Percentiles rank a stretch among this genome's conserved stretches.
Evolutionary conservation across 2,113 vertebrate species (phyloP).

Genomic region (Lates calcarifer): DNA sequence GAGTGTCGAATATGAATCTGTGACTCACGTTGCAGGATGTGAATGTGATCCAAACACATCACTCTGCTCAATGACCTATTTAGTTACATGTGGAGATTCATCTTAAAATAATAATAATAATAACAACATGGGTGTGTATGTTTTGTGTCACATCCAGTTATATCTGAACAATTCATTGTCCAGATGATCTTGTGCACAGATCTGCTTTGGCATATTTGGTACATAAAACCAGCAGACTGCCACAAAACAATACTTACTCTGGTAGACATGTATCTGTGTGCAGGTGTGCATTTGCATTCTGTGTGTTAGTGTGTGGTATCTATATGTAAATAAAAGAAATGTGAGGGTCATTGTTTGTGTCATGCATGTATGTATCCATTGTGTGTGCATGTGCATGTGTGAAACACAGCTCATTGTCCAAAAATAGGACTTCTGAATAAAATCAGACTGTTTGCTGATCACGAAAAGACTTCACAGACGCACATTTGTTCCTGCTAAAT

Average conservation of each 20-base stretch:
- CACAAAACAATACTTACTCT: not conserved
- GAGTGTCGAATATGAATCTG: constrained; percentile 12
- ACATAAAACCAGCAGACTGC: not conserved
- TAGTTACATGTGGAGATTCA: constrained; percentile 20
- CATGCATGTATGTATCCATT: not conserved
- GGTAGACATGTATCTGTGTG: not conserved
- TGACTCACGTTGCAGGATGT: constrained; percentile 52
- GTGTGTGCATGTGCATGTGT: not conserved
- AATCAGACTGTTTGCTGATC: constrained; percentile 15
- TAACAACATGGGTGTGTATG: constrained; percentile 1
- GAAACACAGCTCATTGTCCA: not conserved
- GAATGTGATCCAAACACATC: constrained; percentile 32
- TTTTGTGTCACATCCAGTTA: not conserved
- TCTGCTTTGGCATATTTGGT: not conserved
- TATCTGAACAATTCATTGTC: not conserved
- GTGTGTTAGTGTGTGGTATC: not conserved
- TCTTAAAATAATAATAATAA: no score
- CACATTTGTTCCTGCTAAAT: constrained; percentile 22
- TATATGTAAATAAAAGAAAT: constrained; percentile 2
- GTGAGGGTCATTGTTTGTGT: not conserved
- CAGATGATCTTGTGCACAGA: not conserved
- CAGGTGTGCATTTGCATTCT: not conserved
- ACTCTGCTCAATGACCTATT: constrained; percentile 47
- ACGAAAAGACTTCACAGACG: constrained; percentile 7
- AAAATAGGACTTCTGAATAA: constrained; percentile 25